A percentile compares a stretch with the other conserved stretches of the same genome.
Conservation (phyloP, 2,797 vertebrate species). For the Sebastes goodei region DNA sequence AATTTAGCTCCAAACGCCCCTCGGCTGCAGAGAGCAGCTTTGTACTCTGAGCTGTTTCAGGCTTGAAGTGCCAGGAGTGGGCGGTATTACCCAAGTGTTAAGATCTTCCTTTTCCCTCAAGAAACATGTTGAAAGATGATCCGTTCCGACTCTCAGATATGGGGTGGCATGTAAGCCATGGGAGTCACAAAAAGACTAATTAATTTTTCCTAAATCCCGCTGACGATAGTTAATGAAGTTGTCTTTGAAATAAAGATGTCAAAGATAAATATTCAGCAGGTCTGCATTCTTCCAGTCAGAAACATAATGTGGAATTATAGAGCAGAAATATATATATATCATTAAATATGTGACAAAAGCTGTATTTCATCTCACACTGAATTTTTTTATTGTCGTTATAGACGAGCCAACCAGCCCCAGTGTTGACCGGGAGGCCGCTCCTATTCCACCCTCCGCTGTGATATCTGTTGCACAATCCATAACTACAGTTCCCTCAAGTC, state of each 20-base stretch:
- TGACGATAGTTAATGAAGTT: neutral
- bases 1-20: constrained; percentile 81
- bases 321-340: neutral
- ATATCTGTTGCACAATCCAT: constrained; percentile 89
- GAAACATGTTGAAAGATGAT: constrained; percentile 50
- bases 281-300: neutral
- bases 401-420: constrained; percentile 97
- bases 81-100: constrained; percentile 35
- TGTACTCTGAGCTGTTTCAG: constrained; percentile 74
- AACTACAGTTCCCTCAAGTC: constrained; percentile 86
- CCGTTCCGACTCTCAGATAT: constrained; percentile 30
- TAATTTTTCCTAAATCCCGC: neutral
- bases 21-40: constrained; percentile 75
- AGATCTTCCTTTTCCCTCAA: constrained; percentile 60
- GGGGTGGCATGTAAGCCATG: constrained; percentile 2
- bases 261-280: neutral
- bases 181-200: neutral
- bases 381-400: constrained; percentile 66
- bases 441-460: constrained; percentile 95
- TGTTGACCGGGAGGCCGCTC: constrained; percentile 90
- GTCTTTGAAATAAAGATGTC: neutral
- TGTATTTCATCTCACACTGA: neutral
- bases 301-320: neutral
- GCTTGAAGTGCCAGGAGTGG: constrained; percentile 53
- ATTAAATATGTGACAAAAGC: neutral